Conservation (phyloP, 1,140 invertebrate genomes). For the Drosophila orena region DNA sequence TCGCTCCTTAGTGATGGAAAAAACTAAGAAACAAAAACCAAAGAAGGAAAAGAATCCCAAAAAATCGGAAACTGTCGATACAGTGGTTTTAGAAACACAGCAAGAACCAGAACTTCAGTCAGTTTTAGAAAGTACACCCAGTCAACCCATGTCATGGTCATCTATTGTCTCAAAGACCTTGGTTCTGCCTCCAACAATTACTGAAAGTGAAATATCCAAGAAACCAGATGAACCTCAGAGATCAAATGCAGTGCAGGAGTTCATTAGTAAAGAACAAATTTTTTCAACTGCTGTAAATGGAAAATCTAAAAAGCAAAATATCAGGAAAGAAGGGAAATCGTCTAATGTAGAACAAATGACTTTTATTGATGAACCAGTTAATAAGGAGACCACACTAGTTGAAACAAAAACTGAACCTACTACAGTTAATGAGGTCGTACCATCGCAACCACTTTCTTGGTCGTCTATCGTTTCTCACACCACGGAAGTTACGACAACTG, state of each 20-base stretch:
- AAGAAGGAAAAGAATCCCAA: constrained; percentile 25
- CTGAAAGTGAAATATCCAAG: background rate
- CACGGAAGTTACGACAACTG: background rate
- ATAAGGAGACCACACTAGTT: background rate
- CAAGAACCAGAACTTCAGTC: background rate
- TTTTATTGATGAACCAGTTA: background rate
- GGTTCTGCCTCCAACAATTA: background rate
- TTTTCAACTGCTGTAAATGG: constrained; percentile 21
- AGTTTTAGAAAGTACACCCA: background rate
- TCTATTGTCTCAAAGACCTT: constrained; percentile 9
- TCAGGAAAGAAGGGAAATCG: constrained; percentile 42
- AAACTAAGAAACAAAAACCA: constrained; percentile 28
- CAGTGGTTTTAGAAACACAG: background rate
- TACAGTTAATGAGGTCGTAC: background rate
- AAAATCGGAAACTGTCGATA: background rate
- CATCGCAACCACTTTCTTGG: constrained; percentile 1
- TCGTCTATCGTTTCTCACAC: constrained; percentile 3
- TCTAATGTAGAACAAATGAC: no score
- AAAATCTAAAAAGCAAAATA: constrained; percentile 23
- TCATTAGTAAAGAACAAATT: constrained; percentile 41
- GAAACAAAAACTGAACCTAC: background rate
- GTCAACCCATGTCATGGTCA: constrained; percentile 11
- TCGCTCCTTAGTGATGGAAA: constrained; percentile 25
- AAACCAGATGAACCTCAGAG: background rate
- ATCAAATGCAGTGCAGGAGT: constrained; percentile 23